These are phyloP conservation scores for Tyrannus savana DNA, from an alignment of 2,113 vertebrate genomes.

Conservation along the genomic window DNA sequence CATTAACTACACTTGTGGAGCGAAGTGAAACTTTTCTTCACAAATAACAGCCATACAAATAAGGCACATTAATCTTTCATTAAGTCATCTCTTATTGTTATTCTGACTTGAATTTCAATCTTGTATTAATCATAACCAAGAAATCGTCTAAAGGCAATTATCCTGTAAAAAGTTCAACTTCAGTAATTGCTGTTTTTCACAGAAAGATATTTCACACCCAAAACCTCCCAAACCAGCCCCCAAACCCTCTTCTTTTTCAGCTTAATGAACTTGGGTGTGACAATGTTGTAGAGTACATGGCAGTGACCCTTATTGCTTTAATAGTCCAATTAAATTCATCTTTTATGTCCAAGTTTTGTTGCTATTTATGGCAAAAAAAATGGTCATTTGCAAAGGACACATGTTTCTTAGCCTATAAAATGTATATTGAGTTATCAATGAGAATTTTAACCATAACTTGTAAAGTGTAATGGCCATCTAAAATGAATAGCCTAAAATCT, in stretches of 20 bases:
- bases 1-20: neutral
- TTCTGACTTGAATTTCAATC: neutral
- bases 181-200: neutral
- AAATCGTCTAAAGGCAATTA: neutral
- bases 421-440: neutral
- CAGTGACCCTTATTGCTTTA: neutral
- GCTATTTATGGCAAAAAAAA: neutral
- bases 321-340: neutral
- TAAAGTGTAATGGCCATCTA: neutral
- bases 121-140: neutral
- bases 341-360: neutral
- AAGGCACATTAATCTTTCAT: slow-evolving; percentile 45
- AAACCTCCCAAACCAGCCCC: neutral
- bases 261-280: neutral
- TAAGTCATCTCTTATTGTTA: neutral
- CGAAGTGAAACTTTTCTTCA: neutral
- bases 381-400: neutral
- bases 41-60: neutral
- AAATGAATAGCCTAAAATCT: slow-evolving; percentile 31
- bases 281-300: neutral
- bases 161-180: neutral
- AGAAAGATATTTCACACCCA: neutral
- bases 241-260: neutral
- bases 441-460: neutral
- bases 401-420: neutral